A percentile compares a stretch with the other conserved stretches of the same genome.
Evolutionary conservation across 1,140 invertebrate species (phyloP).

Genomic region (Caerostris extrusa): DNA sequence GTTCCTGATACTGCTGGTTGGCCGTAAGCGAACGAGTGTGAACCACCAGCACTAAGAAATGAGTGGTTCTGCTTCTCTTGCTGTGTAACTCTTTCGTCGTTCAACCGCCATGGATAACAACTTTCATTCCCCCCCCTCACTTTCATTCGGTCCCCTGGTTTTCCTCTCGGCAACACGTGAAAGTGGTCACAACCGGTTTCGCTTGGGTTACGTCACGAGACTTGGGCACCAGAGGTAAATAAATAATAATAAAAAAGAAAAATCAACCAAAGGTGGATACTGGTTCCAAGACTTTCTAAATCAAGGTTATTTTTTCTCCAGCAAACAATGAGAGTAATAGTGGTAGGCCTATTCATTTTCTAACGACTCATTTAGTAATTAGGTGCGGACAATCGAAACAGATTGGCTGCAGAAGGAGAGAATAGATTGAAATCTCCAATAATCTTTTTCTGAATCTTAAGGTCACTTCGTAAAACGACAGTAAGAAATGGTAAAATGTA

Average conservation of each 20-base stretch:
- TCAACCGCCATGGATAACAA: slow-evolving; percentile 55
- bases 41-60: slow-evolving; percentile 12
- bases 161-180: slow-evolving; percentile 32
- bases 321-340: neutral
- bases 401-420: neutral
- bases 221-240: neutral
- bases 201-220: slow-evolving; percentile 55
- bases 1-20: neutral
- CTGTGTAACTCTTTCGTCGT: slow-evolving; percentile 67
- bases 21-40: slow-evolving; percentile 4
- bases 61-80: neutral
- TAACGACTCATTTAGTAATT: neutral
- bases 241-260: slow-evolving; percentile 1
- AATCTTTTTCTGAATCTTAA: neutral
- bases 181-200: slow-evolving; percentile 59
- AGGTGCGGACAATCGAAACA: neutral
- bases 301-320: slow-evolving; percentile 30
- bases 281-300: neutral
- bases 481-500: neutral
- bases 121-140: slow-evolving; percentile 38
- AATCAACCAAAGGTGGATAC: neutral
- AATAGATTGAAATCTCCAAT: neutral
- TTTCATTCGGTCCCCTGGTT: slow-evolving; percentile 45
- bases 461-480: neutral
- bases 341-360: neutral